These are phyloP conservation scores for Strigops habroptila DNA, from an alignment of 2,113 vertebrate genomes.

Conservation along the genomic window DNA sequence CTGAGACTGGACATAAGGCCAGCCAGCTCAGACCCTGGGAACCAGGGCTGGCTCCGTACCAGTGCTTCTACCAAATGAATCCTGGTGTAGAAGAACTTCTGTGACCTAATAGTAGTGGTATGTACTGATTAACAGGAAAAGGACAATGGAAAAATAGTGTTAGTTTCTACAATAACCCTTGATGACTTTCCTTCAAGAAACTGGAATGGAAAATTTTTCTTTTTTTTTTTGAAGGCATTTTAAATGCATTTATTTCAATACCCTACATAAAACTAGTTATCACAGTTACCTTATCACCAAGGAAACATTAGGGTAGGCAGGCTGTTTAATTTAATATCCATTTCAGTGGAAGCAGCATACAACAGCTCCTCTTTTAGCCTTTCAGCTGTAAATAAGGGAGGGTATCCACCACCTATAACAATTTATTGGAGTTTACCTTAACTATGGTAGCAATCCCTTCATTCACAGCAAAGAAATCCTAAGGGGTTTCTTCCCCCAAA, in stretches of 20 bases:
- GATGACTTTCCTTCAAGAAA: not conserved
- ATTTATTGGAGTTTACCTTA: not conserved
- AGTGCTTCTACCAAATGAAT: not conserved
- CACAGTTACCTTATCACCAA: not conserved
- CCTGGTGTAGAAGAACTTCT: not conserved
- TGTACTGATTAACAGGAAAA: constrained; percentile 43
- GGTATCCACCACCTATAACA: not conserved
- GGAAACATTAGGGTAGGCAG: not conserved
- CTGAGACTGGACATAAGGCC: not conserved
- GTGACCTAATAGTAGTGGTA: constrained; percentile 24
- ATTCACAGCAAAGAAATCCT: not conserved
- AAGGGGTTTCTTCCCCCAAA: not conserved
- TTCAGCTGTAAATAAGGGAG: not conserved
- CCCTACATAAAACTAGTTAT: not conserved
- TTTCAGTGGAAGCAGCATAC: not conserved
- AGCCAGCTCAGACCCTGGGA: not conserved
- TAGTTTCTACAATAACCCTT: constrained; percentile 2
- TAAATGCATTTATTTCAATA: not conserved
- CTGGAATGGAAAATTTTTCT: not conserved
- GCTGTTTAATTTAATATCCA: not conserved
- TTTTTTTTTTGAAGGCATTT: not conserved
- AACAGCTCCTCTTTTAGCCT: not conserved
- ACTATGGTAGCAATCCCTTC: not conserved
- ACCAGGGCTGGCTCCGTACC: not conserved
- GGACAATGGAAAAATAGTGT: constrained; percentile 40